Evolutionary conservation across 2,113 vertebrate genomes (phyloP).

Genomic region (Zosterops pallidus): DNA sequence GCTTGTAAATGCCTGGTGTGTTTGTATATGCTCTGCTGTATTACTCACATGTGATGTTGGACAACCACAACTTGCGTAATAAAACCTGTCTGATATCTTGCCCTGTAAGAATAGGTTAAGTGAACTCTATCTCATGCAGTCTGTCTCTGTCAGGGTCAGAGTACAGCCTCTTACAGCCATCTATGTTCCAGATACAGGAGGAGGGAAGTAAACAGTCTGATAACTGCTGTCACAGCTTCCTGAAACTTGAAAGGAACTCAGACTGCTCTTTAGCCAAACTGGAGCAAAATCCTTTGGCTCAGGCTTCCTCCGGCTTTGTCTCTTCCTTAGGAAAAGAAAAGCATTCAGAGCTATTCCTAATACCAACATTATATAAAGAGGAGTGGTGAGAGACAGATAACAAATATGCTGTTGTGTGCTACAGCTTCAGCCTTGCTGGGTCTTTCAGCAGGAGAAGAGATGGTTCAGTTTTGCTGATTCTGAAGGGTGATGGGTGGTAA

Average conservation of each 20-base stretch:
- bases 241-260: constrained; percentile 41
- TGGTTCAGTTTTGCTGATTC: neutral
- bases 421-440: neutral
- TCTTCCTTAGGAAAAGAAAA: constrained; percentile 14
- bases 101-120: neutral
- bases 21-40: neutral
- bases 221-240: neutral
- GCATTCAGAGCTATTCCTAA: neutral
- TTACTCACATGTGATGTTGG: neutral
- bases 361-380: neutral
- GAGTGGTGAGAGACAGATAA: neutral
- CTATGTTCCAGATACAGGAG: neutral
- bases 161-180: neutral
- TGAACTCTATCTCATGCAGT: neutral
- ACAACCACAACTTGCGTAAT: neutral
- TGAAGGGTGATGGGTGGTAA: accelerated
- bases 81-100: neutral
- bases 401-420: neutral
- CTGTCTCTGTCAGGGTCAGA: neutral
- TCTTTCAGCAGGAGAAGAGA: neutral
- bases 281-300: neutral
- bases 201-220: constrained; percentile 48
- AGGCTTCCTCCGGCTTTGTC: neutral
- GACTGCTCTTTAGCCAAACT: neutral
- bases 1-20: neutral